Base-by-base conservation (phyloP, 2,888 invertebrate genomes). In the Pyralis farinalis region DNA sequence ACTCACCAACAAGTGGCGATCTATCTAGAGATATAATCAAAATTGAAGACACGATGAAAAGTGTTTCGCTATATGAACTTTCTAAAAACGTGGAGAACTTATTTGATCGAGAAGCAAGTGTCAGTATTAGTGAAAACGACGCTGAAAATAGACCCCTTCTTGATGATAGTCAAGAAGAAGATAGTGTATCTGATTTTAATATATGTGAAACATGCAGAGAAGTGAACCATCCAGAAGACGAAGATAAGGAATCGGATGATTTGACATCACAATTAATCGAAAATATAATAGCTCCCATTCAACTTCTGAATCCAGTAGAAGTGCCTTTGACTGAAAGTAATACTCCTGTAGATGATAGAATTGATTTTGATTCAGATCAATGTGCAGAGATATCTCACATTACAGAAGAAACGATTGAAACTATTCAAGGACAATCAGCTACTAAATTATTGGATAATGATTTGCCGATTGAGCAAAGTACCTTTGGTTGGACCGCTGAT, bases 201-300 rank as follows among this genome's bases (percentile, higher is more conserved):
- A 82, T 80, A 30, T 83, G 82, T 46, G 81, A 76, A 56, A 81
- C 81, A 1, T 82, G 81, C 43, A 64, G 78, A 46, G 85, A 84
- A 66, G 73, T 83, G 0, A 71, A 62, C 30, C 66, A 68, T 41
- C 62, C 69, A 0, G 81, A 75, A 16, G 73, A 71, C 0, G 80
- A 75, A 20, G 74, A 71, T 0, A 71, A 62, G 42, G 64, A 67
- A 42, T 44, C 48, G 3, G 75, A 80, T 32, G 71, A 83, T 53
- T 58, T 86, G 7, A 88, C 87, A 1, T 52, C 61, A 8, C 75
- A 87, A 34, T 47, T 88, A 7, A 85, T 87, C 37, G 82, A 86
- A 51, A 87, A 88, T 45, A 77, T 88, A 27, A 85, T 72, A 25
- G 71, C 85, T 1, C 82, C 75, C 1, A 78, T 87, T 50, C 83